Evolutionary conservation across 2,888 invertebrate species (phyloP).

Genomic region (Euphydryas editha): DNA sequence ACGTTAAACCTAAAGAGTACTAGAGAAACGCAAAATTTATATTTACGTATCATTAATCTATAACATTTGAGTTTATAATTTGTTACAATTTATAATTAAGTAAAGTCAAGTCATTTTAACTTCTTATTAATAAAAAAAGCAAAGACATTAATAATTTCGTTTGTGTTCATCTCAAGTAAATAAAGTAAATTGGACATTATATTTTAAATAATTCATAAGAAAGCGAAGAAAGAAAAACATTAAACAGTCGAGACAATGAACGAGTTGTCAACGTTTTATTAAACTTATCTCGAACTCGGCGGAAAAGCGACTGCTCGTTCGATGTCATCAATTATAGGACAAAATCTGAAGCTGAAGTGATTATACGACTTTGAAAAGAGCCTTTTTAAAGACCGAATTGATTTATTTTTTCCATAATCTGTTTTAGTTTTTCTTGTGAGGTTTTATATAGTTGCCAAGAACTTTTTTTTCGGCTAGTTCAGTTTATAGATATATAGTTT

Average conservation of each 20-base stretch:
- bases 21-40: too few species aligned
- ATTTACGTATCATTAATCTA: too few species aligned
- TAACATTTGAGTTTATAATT: too few species aligned
- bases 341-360: slow-evolving; percentile 10
- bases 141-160: neutral
- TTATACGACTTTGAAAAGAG: neutral
- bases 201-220: neutral
- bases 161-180: neutral
- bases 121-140: neutral
- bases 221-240: neutral
- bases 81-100: too few species aligned
- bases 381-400: neutral
- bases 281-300: slow-evolving; percentile 12
- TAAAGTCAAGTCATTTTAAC: neutral
- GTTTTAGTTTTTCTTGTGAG: neutral
- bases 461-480: too few species aligned
- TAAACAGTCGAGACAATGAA: slow-evolving; percentile 10
- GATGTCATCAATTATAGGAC: slow-evolving; percentile 18
- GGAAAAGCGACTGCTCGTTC: slow-evolving; percentile 18
- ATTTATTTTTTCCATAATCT: neutral
- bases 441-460: too few species aligned
- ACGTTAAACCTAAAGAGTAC: too few species aligned
- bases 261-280: slow-evolving; percentile 20
- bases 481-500: too few species aligned
- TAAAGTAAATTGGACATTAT: neutral